Evolutionary conservation across 1,140 invertebrate species (phyloP), one percentile per base, ranked within the genome.

Genomic region (Wiebesia pumilae): DNA sequence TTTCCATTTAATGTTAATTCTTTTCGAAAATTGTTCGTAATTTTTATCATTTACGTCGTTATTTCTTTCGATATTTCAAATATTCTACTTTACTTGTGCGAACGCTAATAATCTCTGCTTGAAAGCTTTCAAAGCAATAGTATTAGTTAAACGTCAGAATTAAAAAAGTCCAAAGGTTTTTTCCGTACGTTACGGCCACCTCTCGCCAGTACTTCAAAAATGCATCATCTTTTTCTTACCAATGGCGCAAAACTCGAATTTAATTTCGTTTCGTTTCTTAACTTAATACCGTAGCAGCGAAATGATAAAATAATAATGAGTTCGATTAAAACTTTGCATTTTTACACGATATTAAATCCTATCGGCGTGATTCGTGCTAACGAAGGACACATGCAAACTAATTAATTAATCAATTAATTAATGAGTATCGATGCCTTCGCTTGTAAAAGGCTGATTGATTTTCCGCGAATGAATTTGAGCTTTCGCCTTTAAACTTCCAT

Each of bases 351-450:
- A 67, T 33, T 7, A 67, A n/a, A 67, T 67, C 9, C 21, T 67
- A 3, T 30, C 65, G 9, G 10, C 7, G 51, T 54, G 19, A 54
- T 19, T 62, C 24, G 21, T 27, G 24, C 58, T 27, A 3, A 69
- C 19, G 9, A 12, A 12, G 14, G 30, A 35, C 19, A 35, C 24
- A 40, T 7, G 40, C 27, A n/a, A 1, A 77, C 30, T 77, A 77
- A 47, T 77, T 77, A 40, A 73, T 40, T 73, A 54, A 54, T 78
- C 40, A 78, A 78, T 78, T 78, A 78, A 78, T 54, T 78, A n/a
- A n/a, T 14, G 10, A 30, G 12, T 78, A 78, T 30, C 14, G n/a
- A 35, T 75, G 71, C 38, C n/a, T 75, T n/a, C 3, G 24, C 40
- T 0, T 75, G 9, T n/a, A 40, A 4, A 75, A 33, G 14, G 12